Conservation (phyloP, 2,888 invertebrate species). For the Lordiphosa andalusiaca region DNA sequence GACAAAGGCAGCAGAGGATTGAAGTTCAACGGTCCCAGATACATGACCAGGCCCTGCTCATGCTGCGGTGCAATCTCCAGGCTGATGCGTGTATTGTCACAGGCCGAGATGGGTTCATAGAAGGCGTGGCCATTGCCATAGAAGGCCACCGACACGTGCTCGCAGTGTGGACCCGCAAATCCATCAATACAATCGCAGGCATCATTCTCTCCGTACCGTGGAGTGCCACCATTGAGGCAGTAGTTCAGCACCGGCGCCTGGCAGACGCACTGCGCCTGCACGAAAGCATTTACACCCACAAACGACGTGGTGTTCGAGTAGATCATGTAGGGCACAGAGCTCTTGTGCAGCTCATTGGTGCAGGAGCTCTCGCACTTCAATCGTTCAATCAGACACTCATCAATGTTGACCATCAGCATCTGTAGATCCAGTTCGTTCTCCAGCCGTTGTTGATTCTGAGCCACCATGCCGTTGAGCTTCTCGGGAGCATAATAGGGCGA, state of each 20-base stretch:
- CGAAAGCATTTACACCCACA: slow-evolving; percentile 93
- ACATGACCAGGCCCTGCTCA: slow-evolving; percentile 92
- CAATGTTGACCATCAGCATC: slow-evolving; percentile 94
- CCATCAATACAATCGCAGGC: slow-evolving; percentile 90
- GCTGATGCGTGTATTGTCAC: slow-evolving; percentile 90
- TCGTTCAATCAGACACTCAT: slow-evolving; percentile 91
- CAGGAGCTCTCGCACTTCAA: slow-evolving; percentile 88
- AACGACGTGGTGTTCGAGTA: slow-evolving; percentile 96
- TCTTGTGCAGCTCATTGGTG: slow-evolving; percentile 87
- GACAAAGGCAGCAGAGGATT: slow-evolving; percentile 84
- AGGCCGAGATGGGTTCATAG: slow-evolving; percentile 92
- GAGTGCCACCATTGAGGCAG: slow-evolving; percentile 89
- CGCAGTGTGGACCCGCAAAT: slow-evolving; percentile 93
- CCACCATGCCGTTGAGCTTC: slow-evolving; percentile 92
- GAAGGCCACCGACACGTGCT: slow-evolving; percentile 93
- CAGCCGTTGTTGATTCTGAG: slow-evolving; percentile 86
- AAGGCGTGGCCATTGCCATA: slow-evolving; percentile 95
- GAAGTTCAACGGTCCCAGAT: slow-evolving; percentile 89
- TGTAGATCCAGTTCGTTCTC: slow-evolving; percentile 87
- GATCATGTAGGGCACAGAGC: slow-evolving; percentile 88
- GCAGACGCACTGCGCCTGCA: slow-evolving; percentile 90
- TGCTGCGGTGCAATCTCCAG: slow-evolving; percentile 89
- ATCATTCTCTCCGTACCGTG: slow-evolving; percentile 83
- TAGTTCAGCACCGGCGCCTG: slow-evolving; percentile 68
- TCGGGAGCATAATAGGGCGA: slow-evolving; percentile 95